These are phyloP conservation scores for Enteromius thamalakanensis DNA, from an alignment of 2,797 vertebrate genomes.

Conservation along the genomic window DNA sequence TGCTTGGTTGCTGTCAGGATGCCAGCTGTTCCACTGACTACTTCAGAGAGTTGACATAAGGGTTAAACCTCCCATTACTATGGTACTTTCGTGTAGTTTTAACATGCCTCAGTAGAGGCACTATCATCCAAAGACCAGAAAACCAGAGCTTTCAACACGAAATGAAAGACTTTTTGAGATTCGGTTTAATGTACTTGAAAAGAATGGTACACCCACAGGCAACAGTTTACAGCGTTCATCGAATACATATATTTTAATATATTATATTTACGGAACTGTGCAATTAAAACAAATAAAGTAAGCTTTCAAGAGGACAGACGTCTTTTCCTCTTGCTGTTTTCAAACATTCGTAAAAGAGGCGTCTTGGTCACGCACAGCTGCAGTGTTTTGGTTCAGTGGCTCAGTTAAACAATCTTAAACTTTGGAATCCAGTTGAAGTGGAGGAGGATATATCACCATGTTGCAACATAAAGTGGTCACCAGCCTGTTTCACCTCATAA, in stretches of 20 bases:
- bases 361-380: conserved; percentile 41
- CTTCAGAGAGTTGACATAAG: conserved; percentile 44
- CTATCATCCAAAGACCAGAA: conserved; percentile 19
- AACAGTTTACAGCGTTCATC: neutral
- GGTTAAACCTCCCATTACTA: conserved; percentile 8
- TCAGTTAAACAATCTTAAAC: conserved; percentile 57
- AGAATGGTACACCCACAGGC: neutral
- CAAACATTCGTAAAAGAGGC: conserved; percentile 25
- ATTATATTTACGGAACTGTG: neutral
- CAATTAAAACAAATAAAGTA: conserved; percentile 28
- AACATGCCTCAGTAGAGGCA: conserved; percentile 32
- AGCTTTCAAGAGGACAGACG: neutral
- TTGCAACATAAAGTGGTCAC: conserved; percentile 23
- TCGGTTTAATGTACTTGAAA: neutral
- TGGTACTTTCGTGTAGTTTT: conserved; percentile 16
- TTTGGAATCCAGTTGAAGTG: conserved; percentile 55
- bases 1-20: conserved; percentile 48
- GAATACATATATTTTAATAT: neutral
- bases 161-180: neutral
- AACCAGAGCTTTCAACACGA: neutral
- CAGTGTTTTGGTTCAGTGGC: conserved; percentile 58
- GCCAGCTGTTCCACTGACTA: conserved; percentile 36
- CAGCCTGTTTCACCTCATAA: conserved; percentile 36
- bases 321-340: conserved; percentile 29
- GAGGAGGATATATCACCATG: conserved; percentile 48